Conservation (phyloP, 2,888 invertebrate species). For the Dastarcus helophoroides region DNA sequence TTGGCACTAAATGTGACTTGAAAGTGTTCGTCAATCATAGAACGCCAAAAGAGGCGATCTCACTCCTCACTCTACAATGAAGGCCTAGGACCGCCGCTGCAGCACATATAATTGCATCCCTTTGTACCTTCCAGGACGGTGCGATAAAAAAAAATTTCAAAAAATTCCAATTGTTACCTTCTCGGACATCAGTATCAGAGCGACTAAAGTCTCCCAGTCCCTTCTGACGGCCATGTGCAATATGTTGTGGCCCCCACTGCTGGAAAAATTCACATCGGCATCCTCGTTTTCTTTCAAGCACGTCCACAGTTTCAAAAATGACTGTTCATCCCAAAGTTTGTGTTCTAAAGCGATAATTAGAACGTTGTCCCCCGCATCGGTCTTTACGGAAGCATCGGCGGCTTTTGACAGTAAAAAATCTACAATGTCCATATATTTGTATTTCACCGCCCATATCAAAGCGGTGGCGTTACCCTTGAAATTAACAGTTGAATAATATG, state of each 20-base stretch:
- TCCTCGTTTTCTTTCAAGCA: constrained; percentile 21
- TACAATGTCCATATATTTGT: constrained; percentile 32
- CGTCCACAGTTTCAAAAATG: constrained; percentile 33
- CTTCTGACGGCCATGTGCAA: constrained; percentile 33
- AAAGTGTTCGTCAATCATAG: no score
- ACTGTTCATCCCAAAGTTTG: constrained; percentile 33
- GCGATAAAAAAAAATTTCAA: no score
- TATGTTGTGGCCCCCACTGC: constrained; percentile 32
- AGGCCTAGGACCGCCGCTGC: no score
- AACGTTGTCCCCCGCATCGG: constrained; percentile 30
- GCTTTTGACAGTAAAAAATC: constrained; percentile 30
- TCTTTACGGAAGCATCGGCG: constrained; percentile 29
- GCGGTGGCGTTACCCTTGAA: constrained; percentile 31
- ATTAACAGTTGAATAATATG: constrained; percentile 2
- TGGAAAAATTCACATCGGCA: constrained; percentile 29
- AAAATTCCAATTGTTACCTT: no score
- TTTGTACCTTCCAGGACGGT: no score
- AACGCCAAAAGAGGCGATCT: no score
- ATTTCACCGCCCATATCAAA: constrained; percentile 34
- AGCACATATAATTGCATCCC: no score
- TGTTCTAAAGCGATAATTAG: constrained; percentile 32
- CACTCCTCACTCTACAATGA: no score
- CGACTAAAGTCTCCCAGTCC: constrained; percentile 32
- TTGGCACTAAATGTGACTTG: no score
- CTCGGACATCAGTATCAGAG: constrained; percentile 24